These are phyloP conservation scores for Brienomyrus brachyistius DNA, from an alignment of 2,113 vertebrate genomes.

Conservation along the genomic window DNA sequence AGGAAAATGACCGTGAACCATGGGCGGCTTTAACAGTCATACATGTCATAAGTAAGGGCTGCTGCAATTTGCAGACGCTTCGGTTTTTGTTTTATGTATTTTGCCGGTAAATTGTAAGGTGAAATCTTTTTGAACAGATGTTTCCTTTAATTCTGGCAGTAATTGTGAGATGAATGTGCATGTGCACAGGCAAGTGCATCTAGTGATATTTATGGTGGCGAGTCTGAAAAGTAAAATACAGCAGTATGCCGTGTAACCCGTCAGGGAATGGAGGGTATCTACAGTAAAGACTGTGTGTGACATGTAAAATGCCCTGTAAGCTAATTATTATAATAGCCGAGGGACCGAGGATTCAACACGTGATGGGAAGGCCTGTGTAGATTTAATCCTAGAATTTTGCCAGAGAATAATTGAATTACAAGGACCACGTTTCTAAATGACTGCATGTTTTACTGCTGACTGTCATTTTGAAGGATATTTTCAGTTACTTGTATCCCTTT, in stretches of 20 bases:
- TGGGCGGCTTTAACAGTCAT: not conserved
- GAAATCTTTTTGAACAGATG: not conserved
- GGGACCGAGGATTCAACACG: slow-evolving; percentile 49
- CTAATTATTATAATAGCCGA: slow-evolving; percentile 46
- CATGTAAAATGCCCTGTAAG: slow-evolving; percentile 38
- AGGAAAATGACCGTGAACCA: not conserved
- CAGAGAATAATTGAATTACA: not conserved
- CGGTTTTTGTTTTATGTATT: not conserved
- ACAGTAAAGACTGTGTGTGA: slow-evolving; percentile 32
- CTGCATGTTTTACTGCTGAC: not conserved
- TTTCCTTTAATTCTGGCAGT: not conserved
- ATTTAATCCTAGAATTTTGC: slow-evolving; percentile 11
- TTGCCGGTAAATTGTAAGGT: no score
- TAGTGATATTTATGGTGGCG: not conserved
- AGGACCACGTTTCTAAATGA: not conserved
- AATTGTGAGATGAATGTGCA: slow-evolving; percentile 30
- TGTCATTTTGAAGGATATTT: not conserved
- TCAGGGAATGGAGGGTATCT: not conserved
- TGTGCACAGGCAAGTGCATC: not conserved
- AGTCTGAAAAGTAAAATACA: not conserved
- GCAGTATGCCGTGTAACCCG: not conserved
- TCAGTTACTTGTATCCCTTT: not conserved
- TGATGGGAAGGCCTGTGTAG: slow-evolving; percentile 40
- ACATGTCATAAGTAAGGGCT: not conserved
- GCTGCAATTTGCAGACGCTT: not conserved